Evolutionary conservation across 2,797 vertebrate species (phyloP).

Genomic region (Danio albolineatus): DNA sequence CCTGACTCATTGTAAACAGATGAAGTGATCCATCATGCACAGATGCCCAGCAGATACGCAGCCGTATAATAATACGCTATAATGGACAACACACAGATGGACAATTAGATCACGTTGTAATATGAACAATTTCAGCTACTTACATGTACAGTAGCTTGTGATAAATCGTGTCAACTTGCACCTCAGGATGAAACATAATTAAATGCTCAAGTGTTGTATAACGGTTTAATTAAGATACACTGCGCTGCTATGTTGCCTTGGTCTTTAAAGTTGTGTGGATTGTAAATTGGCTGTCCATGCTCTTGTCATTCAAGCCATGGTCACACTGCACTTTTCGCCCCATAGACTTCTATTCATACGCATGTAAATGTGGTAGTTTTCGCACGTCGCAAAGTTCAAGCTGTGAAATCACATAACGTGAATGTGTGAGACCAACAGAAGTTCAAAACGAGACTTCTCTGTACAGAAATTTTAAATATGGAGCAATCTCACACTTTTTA

Average conservation of each 20-base stretch:
- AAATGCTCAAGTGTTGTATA: not conserved
- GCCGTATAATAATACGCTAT: slow-evolving; percentile 8
- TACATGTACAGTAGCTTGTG: not conserved
- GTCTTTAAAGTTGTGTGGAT: not conserved
- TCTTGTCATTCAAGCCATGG: not conserved
- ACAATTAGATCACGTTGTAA: slow-evolving; percentile 8
- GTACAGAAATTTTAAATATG: no score
- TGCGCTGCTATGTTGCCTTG: not conserved
- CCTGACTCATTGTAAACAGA: slow-evolving; percentile 41
- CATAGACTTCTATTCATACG: no score
- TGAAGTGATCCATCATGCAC: slow-evolving; percentile 26
- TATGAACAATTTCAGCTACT: not conserved
- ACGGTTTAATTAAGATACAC: not conserved
- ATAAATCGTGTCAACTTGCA: not conserved
- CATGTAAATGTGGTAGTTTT: no score
- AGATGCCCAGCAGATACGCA: slow-evolving; percentile 19
- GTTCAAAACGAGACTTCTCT: no score
- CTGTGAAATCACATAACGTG: no score
- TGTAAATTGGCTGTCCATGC: not conserved
- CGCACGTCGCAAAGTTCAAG: no score
- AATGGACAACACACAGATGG: slow-evolving; percentile 27
- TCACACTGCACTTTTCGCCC: no score
- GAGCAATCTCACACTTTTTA: no score
- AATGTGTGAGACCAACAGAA: no score
- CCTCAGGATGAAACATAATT: slow-evolving; percentile 1